Evolutionary conservation across 2,888 invertebrate genomes (phyloP).

Genomic region (Agriopis aurantiaria): DNA sequence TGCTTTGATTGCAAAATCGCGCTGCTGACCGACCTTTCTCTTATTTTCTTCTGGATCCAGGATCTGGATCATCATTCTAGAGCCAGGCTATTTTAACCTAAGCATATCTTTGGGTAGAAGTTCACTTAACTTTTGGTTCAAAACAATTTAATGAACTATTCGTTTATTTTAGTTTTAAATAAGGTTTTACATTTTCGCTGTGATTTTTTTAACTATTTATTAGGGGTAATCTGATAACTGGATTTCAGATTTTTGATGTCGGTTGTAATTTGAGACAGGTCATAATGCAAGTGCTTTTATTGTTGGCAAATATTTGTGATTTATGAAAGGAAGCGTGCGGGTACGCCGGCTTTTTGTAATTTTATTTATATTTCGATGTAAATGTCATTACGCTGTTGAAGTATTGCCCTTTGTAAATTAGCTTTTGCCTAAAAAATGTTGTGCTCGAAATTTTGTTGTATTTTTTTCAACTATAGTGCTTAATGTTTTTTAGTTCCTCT

Average conservation of each 20-base stretch:
- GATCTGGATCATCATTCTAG: too few species aligned
- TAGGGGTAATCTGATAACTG: not conserved
- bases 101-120: too few species aligned
- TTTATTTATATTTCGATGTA: slow-evolving; percentile 40
- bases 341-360: slow-evolving; percentile 40
- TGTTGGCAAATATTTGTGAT: slow-evolving; percentile 49
- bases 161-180: not conserved
- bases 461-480: not conserved
- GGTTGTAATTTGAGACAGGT: slow-evolving; percentile 27
- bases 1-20: too few species aligned
- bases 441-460: not conserved
- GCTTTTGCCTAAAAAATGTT: not conserved
- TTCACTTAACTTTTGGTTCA: too few species aligned
- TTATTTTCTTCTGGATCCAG: too few species aligned
- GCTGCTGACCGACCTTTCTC: too few species aligned
- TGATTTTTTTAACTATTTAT: not conserved
- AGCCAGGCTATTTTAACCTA: too few species aligned
- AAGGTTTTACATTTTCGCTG: not conserved
- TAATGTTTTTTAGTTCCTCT: not conserved
- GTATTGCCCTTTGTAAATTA: slow-evolving; percentile 14
- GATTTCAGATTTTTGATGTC: not conserved
- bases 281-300: slow-evolving; percentile 45
- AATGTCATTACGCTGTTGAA: slow-evolving; percentile 32
- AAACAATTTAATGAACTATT: too few species aligned
- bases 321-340: slow-evolving; percentile 40